phyloP scores from a whole-genome alignment of 2,888 invertebrate genomes.

The Dyspetes luteomarginatus region DNA sequence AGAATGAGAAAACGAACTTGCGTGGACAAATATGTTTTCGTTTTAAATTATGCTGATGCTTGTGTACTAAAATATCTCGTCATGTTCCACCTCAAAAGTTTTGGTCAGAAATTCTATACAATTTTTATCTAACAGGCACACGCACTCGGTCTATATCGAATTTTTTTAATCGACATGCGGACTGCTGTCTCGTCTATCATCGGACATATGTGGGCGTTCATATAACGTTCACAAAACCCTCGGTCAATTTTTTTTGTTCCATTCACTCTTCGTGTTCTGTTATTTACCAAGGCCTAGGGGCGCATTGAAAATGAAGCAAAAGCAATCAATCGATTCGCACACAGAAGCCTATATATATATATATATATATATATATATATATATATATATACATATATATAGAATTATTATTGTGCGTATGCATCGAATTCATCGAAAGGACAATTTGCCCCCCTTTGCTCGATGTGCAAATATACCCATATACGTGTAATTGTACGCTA shows the following conservation, averaged over 20 bases:
- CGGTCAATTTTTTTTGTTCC: conserved; percentile 35
- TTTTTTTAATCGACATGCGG: conserved; percentile 53
- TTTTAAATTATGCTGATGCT: neutral
- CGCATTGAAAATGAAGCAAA: conserved; percentile 48
- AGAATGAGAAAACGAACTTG: too few species aligned
- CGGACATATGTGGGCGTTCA: conserved; percentile 57
- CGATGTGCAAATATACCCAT: conserved; percentile 1
- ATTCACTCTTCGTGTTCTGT: conserved; percentile 12
- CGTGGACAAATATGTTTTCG: neutral
- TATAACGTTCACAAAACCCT: neutral
- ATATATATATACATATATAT: too few species aligned
- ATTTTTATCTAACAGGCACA: conserved; percentile 22
- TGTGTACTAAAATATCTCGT: conserved; percentile 13
- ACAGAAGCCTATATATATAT: conserved; percentile 16
- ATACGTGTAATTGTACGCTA: conserved; percentile 44
- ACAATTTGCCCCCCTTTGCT: conserved; percentile 44
- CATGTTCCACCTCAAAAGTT: neutral
- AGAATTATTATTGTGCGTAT: conserved; percentile 43
- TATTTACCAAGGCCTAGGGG: conserved; percentile 40
- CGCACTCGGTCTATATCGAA: conserved; percentile 36
- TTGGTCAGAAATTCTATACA: neutral
- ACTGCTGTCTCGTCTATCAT: conserved; percentile 1
- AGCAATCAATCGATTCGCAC: conserved; percentile 48
- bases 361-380: too few species aligned
- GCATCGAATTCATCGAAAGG: conserved; percentile 51